These are phyloP conservation scores for Megalurothrips usitatus DNA, from an alignment of 2,888 invertebrate genomes.

Conservation along the genomic window DNA sequence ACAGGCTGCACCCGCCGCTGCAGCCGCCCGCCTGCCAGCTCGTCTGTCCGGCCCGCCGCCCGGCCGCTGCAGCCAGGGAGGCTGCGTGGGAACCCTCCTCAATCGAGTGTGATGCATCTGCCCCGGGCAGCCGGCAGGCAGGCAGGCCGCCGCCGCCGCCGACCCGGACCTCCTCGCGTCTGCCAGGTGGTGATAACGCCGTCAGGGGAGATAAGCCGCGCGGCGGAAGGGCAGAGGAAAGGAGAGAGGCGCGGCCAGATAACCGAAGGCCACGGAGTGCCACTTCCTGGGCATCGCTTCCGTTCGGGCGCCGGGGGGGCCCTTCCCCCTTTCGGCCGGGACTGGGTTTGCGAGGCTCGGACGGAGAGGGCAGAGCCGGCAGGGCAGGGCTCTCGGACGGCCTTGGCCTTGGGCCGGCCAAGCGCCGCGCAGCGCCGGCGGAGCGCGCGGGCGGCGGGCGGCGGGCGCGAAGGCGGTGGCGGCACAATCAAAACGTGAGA, in stretches of 20 bases:
- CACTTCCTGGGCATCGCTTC: too few relatives aligned
- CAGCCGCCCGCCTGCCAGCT: background rate
- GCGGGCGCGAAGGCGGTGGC: background rate
- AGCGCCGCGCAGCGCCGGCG: background rate
- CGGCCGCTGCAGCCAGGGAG: background rate
- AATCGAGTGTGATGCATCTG: background rate
- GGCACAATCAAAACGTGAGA: slow-evolving; percentile 23
- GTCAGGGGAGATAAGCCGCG: background rate
- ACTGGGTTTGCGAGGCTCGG: too few relatives aligned
- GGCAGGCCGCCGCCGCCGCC: background rate
- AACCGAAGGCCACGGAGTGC: background rate
- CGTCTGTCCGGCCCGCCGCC: background rate
- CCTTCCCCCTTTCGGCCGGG: too few relatives aligned
- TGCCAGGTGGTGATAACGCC: slow-evolving; percentile 6
- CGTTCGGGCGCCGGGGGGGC: too few relatives aligned
- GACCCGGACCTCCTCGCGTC: background rate
- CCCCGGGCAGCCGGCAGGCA: background rate
- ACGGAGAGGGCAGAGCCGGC: background rate
- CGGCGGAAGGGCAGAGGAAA: background rate
- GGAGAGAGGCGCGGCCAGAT: background rate
- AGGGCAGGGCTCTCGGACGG: background rate
- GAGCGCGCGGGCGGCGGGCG: background rate
- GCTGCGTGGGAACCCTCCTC: slow-evolving; percentile 14
- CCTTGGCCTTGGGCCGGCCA: slow-evolving; percentile 17
- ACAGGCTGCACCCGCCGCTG: slow-evolving; percentile 11